Percentiles rank a stretch among this genome's conserved stretches.
phyloP scores from a whole-genome alignment of 2,888 invertebrate genomes.

The Halictus ligatus region DNA sequence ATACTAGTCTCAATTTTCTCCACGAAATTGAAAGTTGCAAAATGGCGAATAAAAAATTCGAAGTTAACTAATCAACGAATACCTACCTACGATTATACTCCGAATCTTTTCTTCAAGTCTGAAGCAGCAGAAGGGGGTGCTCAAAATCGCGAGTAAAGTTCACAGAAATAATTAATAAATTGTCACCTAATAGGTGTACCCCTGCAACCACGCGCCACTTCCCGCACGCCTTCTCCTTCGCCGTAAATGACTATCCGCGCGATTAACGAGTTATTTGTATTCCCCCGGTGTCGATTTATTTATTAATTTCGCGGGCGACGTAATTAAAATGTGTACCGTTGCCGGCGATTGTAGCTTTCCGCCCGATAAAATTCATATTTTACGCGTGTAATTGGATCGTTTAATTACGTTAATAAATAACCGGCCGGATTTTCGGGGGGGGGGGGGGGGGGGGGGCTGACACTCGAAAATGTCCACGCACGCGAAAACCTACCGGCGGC shows the following conservation, averaged over 20 bases:
- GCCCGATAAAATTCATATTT: slow-evolving; percentile 53
- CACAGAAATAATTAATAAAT: background rate
- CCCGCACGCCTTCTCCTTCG: background rate
- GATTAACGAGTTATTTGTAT: slow-evolving; percentile 37
- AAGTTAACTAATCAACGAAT: too few species aligned
- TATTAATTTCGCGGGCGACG: slow-evolving; percentile 40
- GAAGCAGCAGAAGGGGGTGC: too few species aligned
- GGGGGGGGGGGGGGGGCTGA: too few species aligned
- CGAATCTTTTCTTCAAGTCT: too few species aligned
- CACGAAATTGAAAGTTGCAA: too few species aligned
- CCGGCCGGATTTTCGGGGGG: slow-evolving; percentile 17
- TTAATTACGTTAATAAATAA: slow-evolving; percentile 59
- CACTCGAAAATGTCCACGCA: slow-evolving; percentile 46
- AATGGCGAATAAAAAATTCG: too few species aligned
- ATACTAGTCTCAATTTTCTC: too few species aligned
- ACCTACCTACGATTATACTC: too few species aligned
- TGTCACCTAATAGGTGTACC: background rate
- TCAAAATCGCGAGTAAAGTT: background rate
- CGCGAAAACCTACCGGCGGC: slow-evolving; percentile 26
- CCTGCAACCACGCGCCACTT: background rate
- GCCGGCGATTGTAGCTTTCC: slow-evolving; percentile 13
- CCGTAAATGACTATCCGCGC: background rate
- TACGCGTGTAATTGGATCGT: slow-evolving; percentile 51
- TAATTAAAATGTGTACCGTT: slow-evolving; percentile 51
- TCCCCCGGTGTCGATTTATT: slow-evolving; percentile 27